phyloP scores from a whole-genome alignment of 2,113 vertebrate species.

The Daphoenositta chrysoptera region DNA sequence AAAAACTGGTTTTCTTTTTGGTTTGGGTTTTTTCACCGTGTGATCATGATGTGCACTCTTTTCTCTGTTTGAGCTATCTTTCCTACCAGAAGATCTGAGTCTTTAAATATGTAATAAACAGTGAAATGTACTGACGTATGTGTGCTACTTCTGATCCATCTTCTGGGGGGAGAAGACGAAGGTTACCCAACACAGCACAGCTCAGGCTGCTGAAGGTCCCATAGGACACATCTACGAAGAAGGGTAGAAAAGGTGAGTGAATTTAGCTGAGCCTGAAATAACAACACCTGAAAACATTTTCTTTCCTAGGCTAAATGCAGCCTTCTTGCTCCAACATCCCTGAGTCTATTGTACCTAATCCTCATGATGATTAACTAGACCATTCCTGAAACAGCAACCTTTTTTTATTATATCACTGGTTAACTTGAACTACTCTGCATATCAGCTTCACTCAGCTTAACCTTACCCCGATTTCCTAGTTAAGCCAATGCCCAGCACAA shows the following conservation, averaged over 20 bases:
- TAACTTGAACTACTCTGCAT: neutral
- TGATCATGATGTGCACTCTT: rapidly evolving
- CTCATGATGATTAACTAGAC: neutral
- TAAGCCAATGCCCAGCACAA: neutral
- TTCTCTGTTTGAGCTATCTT: neutral
- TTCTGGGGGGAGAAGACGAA: neutral
- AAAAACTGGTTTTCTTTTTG: neutral
- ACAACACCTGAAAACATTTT: neutral
- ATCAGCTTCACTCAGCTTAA: neutral
- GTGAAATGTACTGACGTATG: neutral
- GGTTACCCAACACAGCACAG: neutral
- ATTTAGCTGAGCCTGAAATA: neutral
- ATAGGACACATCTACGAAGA: neutral
- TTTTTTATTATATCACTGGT: neutral
- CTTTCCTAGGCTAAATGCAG: neutral
- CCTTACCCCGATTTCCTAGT: neutral
- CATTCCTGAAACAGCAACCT: neutral
- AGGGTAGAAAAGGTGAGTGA: neutral
- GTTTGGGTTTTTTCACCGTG: rapidly evolving
- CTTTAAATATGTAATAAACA: neutral
- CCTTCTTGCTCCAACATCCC: neutral
- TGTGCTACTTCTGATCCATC: neutral
- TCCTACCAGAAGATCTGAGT: neutral
- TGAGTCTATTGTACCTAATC: neutral
- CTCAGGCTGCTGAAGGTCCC: neutral